Evolutionary conservation across 1,140 invertebrate genomes (phyloP).

Genomic region (Hesperophylax magnus): DNA sequence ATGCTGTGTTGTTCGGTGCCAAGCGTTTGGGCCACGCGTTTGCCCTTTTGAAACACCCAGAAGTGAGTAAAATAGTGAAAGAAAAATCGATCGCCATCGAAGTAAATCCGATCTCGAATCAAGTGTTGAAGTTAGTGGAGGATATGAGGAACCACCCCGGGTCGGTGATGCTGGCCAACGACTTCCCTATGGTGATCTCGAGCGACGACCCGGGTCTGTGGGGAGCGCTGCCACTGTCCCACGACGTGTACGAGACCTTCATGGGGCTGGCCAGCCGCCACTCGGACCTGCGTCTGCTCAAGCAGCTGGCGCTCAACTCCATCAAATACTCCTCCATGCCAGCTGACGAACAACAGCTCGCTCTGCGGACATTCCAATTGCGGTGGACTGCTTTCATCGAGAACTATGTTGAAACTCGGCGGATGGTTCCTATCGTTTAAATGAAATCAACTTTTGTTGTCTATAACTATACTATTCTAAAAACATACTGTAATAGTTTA

Average conservation of each 20-base stretch:
- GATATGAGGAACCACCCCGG: conserved; percentile 89
- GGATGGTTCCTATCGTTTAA: too few species aligned
- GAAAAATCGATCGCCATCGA: conserved; percentile 82
- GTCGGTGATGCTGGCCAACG: conserved; percentile 75
- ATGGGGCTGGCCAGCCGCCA: conserved; percentile 81
- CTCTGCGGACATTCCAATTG: not conserved
- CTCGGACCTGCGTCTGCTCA: conserved; percentile 81
- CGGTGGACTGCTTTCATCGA: conserved; percentile 20
- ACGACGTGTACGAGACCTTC: conserved; percentile 89
- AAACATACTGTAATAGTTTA: too few species aligned
- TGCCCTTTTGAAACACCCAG: conserved; percentile 84
- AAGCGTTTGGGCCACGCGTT: conserved; percentile 80
- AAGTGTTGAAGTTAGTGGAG: conserved; percentile 82
- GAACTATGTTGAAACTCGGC: not conserved
- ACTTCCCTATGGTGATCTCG: conserved; percentile 73
- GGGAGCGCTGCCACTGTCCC: conserved; percentile 80
- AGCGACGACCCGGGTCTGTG: conserved; percentile 87
- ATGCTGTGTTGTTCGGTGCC: conserved; percentile 83
- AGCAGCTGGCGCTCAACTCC: conserved; percentile 85
- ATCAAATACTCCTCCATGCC: conserved; percentile 71
- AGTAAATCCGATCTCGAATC: conserved; percentile 85
- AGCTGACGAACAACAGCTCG: not conserved
- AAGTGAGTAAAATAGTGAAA: conserved; percentile 74
- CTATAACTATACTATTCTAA: too few species aligned
- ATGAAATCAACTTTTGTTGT: too few species aligned